Conservation (phyloP, 2,797 vertebrate species). For the Liasis olivaceus region DNA sequence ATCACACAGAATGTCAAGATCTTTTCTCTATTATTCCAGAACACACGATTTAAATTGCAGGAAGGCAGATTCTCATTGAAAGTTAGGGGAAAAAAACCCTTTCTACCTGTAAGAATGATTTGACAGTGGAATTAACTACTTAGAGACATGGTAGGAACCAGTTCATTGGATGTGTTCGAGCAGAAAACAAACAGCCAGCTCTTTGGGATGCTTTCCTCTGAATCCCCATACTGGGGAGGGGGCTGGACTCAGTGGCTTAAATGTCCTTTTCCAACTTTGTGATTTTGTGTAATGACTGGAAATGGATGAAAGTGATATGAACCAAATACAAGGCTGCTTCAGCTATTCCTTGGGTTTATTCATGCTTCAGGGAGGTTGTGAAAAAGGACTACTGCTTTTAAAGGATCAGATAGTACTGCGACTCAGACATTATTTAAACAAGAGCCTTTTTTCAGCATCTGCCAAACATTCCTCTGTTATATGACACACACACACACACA, state of each 20-base stretch:
- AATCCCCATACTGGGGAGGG: neutral
- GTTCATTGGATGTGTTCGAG: neutral
- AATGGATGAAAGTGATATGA: neutral
- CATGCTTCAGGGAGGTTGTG: neutral
- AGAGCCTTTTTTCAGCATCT: neutral
- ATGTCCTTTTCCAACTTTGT: neutral
- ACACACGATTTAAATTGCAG: neutral
- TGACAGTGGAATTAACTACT: neutral
- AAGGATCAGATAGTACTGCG: neutral
- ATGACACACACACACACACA: neutral
- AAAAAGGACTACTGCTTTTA: neutral
- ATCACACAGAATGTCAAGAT: neutral
- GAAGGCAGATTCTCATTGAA: neutral
- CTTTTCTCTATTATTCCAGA: neutral
- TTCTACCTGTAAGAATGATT: neutral
- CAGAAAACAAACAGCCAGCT: neutral
- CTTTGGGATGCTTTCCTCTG: neutral
- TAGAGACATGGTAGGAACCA: neutral
- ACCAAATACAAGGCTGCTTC: neutral
- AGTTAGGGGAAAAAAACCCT: accelerated
- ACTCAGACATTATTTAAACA: neutral
- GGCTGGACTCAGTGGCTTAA: neutral
- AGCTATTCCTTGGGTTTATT: neutral
- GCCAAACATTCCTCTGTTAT: neutral
- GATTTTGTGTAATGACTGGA: neutral